Conservation (phyloP, 37 sponge, comb jelly and placozoan genomes). For the Lycopodina hypogea region DNA sequence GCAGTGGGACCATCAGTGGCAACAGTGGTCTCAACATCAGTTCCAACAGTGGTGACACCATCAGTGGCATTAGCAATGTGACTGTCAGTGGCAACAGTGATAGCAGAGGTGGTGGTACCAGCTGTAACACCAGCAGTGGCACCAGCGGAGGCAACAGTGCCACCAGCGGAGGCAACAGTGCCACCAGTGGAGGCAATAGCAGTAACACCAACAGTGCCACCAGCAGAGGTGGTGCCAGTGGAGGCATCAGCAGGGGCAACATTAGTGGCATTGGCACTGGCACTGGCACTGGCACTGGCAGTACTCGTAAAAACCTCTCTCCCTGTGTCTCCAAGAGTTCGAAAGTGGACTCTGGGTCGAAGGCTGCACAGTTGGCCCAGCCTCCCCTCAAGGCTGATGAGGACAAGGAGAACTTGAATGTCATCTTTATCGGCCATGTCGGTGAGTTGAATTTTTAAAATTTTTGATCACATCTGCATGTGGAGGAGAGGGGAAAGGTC, state of each 20-base stretch:
- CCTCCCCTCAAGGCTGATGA: constrained; percentile 40
- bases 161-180: background rate
- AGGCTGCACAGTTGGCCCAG: background rate
- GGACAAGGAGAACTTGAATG: constrained; percentile 91
- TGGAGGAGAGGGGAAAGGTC: background rate
- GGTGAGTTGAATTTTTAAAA: constrained; percentile 37
- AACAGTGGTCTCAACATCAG: no score
- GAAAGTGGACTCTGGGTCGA: background rate
- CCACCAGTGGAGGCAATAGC: background rate
- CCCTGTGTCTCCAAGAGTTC: constrained; percentile 14
- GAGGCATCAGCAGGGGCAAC: no score
- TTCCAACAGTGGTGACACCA: no score
- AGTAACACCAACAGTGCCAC: no score
- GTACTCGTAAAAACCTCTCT: constrained; percentile 24
- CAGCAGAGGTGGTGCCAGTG: background rate
- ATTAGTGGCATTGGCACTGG: no score
- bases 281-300: background rate
- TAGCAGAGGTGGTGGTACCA: background rate
- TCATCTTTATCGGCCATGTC: constrained; percentile 98
- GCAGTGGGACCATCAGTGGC: no score
- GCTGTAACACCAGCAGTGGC: background rate
- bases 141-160: background rate
- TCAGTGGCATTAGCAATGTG: no score
- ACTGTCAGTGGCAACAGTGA: no score
- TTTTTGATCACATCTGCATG: background rate